These are phyloP conservation scores for Chrysolina haemoptera DNA, from an alignment of 2,888 invertebrate species.

Conservation along the genomic window DNA sequence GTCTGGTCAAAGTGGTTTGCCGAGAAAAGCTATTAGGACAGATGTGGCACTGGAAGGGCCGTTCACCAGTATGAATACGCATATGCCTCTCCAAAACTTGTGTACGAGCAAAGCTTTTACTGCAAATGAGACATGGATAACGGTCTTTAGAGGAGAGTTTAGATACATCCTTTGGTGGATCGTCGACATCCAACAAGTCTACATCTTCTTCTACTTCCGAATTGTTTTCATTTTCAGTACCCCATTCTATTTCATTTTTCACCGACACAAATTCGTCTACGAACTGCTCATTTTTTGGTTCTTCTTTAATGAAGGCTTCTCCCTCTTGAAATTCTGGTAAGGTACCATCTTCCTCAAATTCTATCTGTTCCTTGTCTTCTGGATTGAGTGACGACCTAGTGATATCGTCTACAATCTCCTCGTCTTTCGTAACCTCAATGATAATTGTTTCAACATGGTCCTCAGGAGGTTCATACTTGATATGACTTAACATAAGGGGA, in stretches of 20 bases:
- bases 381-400: too few relatives aligned
- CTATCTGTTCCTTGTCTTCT: background rate
- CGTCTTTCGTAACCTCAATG: slow-evolving; percentile 7
- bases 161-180: too few relatives aligned
- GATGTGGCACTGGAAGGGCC: background rate
- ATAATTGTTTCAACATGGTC: slow-evolving; percentile 1
- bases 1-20: background rate
- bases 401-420: background rate
- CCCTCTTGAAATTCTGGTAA: background rate
- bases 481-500: background rate
- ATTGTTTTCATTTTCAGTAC: too few relatives aligned
- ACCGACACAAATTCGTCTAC: background rate
- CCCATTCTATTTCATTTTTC: too few relatives aligned
- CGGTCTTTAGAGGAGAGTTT: too few relatives aligned
- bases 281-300: background rate
- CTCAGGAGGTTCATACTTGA: slow-evolving; percentile 1
- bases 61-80: background rate
- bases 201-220: too few relatives aligned
- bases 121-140: background rate
- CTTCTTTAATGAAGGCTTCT: background rate
- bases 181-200: too few relatives aligned
- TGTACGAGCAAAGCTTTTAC: background rate
- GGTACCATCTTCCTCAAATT: background rate
- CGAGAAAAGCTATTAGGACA: background rate
- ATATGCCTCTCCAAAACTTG: background rate